phyloP scores from a whole-genome alignment of 2,797 vertebrate species.

The Scarus forsteni region DNA sequence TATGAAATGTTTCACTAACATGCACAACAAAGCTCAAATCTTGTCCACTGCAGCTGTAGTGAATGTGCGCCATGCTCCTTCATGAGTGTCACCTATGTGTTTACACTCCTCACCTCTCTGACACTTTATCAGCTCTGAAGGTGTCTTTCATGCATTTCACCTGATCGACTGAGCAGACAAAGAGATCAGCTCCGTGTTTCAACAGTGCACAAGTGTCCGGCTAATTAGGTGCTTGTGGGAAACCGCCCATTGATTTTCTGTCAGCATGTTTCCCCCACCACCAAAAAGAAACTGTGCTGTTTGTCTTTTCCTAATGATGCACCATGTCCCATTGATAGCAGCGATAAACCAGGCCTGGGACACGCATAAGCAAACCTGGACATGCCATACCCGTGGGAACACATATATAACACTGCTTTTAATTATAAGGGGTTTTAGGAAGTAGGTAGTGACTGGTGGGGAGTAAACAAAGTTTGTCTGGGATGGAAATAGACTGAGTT shows the following conservation, averaged over 20 bases:
- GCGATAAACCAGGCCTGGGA: slow-evolving; percentile 79
- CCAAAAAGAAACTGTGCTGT: slow-evolving; percentile 75
- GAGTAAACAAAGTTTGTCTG: slow-evolving; percentile 78
- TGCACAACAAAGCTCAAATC: slow-evolving; percentile 60
- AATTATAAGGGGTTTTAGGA: slow-evolving; percentile 66
- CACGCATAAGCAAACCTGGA: slow-evolving; percentile 78
- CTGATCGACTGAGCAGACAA: slow-evolving; percentile 84
- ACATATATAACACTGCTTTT: slow-evolving; percentile 77
- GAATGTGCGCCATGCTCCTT: slow-evolving; percentile 59
- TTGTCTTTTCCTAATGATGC: slow-evolving; percentile 85
- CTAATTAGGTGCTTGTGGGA: slow-evolving; percentile 90
- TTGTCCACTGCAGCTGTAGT: slow-evolving; percentile 66
- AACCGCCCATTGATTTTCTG: slow-evolving; percentile 89
- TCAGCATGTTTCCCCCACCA: slow-evolving; percentile 65
- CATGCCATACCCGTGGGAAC: slow-evolving; percentile 80
- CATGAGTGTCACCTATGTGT: slow-evolving; percentile 76
- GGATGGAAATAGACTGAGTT: slow-evolving; percentile 79
- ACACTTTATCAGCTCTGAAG: slow-evolving; percentile 80
- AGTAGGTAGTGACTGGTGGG: slow-evolving; percentile 52
- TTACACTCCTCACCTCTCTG: slow-evolving; percentile 75
- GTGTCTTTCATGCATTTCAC: slow-evolving; percentile 79
- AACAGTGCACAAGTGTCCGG: slow-evolving; percentile 86
- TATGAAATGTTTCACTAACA: slow-evolving; percentile 29
- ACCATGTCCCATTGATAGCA: slow-evolving; percentile 86
- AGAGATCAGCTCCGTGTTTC: slow-evolving; percentile 80